phyloP scores from a whole-genome alignment of 2,888 invertebrate species.

The Hemaris fuciformis region DNA sequence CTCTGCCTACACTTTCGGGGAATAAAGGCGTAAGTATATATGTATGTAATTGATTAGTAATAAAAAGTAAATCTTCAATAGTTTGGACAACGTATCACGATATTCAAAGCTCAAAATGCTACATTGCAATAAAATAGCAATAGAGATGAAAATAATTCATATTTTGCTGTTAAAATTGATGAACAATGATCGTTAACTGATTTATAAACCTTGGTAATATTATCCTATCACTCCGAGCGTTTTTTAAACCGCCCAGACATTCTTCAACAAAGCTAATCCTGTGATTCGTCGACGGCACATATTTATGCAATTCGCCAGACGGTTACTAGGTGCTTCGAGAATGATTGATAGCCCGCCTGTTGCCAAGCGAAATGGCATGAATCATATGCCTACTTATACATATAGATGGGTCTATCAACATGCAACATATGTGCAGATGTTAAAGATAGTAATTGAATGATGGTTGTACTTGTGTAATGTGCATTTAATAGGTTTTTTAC shows the following conservation, averaged over 20 bases:
- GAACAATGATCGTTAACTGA: too few species aligned
- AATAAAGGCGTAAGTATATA: too few species aligned
- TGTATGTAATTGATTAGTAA: too few species aligned
- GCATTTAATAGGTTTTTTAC: slow-evolving; percentile 15
- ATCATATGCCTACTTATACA: slow-evolving; percentile 27
- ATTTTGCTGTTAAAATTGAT: too few species aligned
- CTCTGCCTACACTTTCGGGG: too few species aligned
- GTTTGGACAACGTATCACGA: too few species aligned
- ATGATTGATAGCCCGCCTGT: slow-evolving; percentile 35
- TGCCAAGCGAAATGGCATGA: slow-evolving; percentile 33
- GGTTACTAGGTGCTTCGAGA: slow-evolving; percentile 32
- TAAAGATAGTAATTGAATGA: slow-evolving; percentile 24
- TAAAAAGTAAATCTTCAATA: too few species aligned
- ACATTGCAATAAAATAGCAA: too few species aligned
- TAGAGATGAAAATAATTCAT: too few species aligned
- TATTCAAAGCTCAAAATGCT: too few species aligned
- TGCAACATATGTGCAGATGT: slow-evolving; percentile 25
- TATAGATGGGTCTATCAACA: slow-evolving; percentile 22
- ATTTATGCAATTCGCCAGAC: slow-evolving; percentile 25
- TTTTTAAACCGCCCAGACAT: neutral
- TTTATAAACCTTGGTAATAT: too few species aligned
- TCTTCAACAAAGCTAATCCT: neutral
- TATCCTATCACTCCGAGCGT: neutral
- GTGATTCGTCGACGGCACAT: slow-evolving; percentile 18
- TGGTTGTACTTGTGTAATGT: slow-evolving; percentile 14